Conservation (phyloP, 2,888 invertebrate species). For the Dinocampus coccinellae region DNA sequence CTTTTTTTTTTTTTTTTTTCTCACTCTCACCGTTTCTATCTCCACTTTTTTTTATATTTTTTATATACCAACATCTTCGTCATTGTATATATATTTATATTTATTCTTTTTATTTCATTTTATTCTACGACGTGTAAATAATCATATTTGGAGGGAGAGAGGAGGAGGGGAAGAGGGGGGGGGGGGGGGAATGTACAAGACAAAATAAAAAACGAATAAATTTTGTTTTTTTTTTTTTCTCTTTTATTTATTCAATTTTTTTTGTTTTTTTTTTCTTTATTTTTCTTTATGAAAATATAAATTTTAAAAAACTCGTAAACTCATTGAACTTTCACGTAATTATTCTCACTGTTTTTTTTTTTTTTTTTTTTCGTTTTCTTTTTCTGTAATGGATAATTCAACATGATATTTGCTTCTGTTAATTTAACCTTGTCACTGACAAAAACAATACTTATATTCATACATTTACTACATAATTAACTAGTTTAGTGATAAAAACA, state of each 20-base stretch:
- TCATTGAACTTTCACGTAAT: background rate
- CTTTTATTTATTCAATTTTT: too few relatives aligned
- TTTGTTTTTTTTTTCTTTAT: too few relatives aligned
- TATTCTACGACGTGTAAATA: background rate
- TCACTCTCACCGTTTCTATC: too few relatives aligned
- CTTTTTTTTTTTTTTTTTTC: too few relatives aligned
- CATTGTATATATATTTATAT: conserved; percentile 6
- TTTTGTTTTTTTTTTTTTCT: too few relatives aligned
- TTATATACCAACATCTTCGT: conserved; percentile 19
- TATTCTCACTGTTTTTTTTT: background rate
- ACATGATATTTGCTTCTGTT: too few relatives aligned
- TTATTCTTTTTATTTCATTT: conserved; percentile 3
- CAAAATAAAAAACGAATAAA: too few relatives aligned
- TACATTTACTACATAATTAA: conserved; percentile 4
- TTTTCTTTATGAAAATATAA: too few relatives aligned
- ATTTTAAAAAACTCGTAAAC: too few relatives aligned
- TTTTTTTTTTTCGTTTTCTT: background rate
- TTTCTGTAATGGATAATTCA: too few relatives aligned
- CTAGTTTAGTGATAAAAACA: background rate
- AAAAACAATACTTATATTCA: conserved; percentile 12
- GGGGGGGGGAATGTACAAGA: too few relatives aligned
- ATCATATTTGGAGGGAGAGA: background rate
- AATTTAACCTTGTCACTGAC: conserved; percentile 18
- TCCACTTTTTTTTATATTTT: background rate
- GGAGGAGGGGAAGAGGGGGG: too few relatives aligned